Conservation (phyloP, 2,797 vertebrate species). For the Pelobates cultripes region DNA sequence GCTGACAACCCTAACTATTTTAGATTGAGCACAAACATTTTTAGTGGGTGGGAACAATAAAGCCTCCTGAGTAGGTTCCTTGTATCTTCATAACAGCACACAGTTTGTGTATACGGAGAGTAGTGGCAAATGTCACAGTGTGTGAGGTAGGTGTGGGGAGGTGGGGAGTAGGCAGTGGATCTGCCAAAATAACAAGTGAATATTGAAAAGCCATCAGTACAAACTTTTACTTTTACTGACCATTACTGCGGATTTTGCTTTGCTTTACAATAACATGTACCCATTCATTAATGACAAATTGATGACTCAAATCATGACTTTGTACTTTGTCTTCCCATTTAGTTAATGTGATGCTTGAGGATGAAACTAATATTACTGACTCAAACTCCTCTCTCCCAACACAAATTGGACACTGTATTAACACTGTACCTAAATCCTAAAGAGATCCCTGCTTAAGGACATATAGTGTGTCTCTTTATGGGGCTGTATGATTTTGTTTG, state of each 20-base stretch:
- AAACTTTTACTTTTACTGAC: not conserved
- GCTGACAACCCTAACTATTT: constrained; percentile 23
- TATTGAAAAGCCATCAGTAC: not conserved
- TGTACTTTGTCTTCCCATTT: constrained; percentile 1
- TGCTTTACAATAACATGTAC: not conserved
- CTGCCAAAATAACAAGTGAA: constrained; percentile 31
- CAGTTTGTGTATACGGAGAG: constrained; percentile 14
- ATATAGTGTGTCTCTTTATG: constrained; percentile 9
- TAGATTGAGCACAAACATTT: constrained; percentile 5
- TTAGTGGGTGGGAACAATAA: constrained; percentile 13
- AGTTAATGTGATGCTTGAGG: not conserved
- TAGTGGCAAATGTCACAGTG: constrained; percentile 52
- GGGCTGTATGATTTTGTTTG: not conserved
- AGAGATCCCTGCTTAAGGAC: not conserved
- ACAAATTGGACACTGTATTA: not conserved
- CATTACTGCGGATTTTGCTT: not conserved
- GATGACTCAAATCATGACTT: not conserved
- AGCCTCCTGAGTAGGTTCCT: constrained; percentile 45
- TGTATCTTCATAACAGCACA: constrained; percentile 28
- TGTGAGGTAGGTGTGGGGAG: constrained; percentile 54
- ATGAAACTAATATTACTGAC: not conserved
- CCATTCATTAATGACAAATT: too few species aligned
- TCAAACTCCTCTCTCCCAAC: not conserved
- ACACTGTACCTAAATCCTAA: not conserved
- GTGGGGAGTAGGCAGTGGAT: constrained; percentile 14